Evolutionary conservation across 2,113 vertebrate genomes (phyloP), one percentile per base, ranked within the genome.

Genomic region (Meriones unguiculatus): DNA sequence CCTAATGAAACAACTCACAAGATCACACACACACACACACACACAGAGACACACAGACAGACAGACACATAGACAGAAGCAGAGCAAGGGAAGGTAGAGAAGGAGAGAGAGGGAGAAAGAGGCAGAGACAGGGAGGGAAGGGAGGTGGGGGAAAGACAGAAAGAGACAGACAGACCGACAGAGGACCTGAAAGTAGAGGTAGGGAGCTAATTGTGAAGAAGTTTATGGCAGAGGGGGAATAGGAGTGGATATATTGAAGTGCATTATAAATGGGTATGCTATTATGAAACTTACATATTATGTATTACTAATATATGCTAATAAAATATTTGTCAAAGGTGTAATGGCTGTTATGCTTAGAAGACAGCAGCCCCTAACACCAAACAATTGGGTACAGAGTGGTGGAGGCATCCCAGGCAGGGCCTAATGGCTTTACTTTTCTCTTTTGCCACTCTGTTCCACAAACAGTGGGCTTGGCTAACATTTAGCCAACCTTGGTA

Each of bases 401-500:
- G 17, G 3, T 22, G 80, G 50, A 28, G 70, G 38, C n/a, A 9
- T 64, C 38, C 62, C 9, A 2, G 32, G 69, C 4, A 14, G 76
- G 54, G 8, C 10, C 32, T 54, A 18, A 41, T 13, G 52, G n/a
- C 78, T 13, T 0, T 22, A 2, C 20, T n/a, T 70, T 90, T 41
- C 50, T 80, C n/a, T 25, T 75, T 9, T 2, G 5, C 54, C 20
- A 11, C n/a, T 86, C 62, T 54, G 69, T 57, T 93, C 35, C 30
- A 13, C 52, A 35, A 46, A n/a, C 38, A 0, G 3, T 17, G n/a
- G 57, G 0, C 2, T 75, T 92, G 59, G 24, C 69, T 38, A 78
- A 54, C 24, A 72, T 2, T 14, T 25, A 35, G 46, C 59, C 50
- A 1, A 0, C 28, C 5, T 0, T 0, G 75, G 7, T 2, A 18